Evolutionary conservation across 64 coral and sea anemone species (phyloP), one percentile per base, ranked within the genome.

Genomic region (Pocillopora verrucosa): DNA sequence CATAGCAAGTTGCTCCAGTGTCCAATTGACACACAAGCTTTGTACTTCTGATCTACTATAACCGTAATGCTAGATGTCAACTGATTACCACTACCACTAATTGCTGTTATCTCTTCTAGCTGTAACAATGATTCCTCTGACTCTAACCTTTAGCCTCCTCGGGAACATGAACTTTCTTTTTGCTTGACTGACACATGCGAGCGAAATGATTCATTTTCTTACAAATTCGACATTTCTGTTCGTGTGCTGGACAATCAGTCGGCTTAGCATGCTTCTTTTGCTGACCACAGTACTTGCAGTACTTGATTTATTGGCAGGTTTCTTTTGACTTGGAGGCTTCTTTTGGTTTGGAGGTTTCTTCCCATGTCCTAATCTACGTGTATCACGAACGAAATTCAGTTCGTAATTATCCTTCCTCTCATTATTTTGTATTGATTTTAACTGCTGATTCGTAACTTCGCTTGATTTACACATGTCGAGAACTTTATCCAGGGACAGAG

Each of bases 361-460:
- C 16, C 11, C 20, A 5, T 56, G 17, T 59, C 30, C 59, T 3
- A 45, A 19, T 60, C 59, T 79, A 10, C 11, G 7, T 24, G 58
- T 59, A 9, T 22, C 77, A 79, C 41, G 17, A 22, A 79, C 15
- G 22, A 79, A 79, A 17, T 79, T 17, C 59, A 79, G 19, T 38
- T 60, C 77, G 24, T 79, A 36, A n/a, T 35, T 77, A 45, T 56
- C 57, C 2, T 20, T 19, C 16, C 22, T 77, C 36, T 56, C 37
- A 77, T 13, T 14, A 56, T 20, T 88, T 10, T 93, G 80, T 34
- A 93, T 80, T 65, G 78, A 67, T 87, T 93, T 93, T 4, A 93
- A 77, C 88, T 93, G 86, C 80, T 93, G 88, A 22, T 93, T 79
- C 11, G 79, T 73, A 19, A 84, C 77, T 84, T 93, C 91, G 75